Percentiles rank a stretch among this genome's conserved stretches.
Conservation (phyloP, 2,797 vertebrate genomes). For the Poeciliopsis infans region DNA sequence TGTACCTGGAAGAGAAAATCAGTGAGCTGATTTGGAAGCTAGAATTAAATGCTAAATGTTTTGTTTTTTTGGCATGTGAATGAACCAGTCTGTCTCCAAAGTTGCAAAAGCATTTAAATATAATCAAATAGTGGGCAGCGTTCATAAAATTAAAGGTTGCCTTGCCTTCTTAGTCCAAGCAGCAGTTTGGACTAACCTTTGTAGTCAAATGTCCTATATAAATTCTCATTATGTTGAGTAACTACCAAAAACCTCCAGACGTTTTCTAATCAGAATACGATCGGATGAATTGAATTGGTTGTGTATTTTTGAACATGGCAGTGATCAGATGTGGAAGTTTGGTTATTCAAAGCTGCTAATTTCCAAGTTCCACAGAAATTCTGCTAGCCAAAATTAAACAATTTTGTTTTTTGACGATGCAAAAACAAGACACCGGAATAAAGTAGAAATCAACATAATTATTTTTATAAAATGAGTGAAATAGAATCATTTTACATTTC, state of each 20-base stretch:
- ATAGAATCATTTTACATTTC: neutral
- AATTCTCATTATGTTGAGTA: neutral
- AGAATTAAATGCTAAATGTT: too few species aligned
- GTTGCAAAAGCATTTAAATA: neutral
- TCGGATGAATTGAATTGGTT: neutral
- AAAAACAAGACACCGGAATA: neutral
- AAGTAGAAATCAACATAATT: neutral
- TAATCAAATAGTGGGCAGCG: neutral
- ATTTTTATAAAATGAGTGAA: neutral
- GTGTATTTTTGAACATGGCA: neutral
- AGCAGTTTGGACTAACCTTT: neutral
- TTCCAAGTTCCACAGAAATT: neutral
- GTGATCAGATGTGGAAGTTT: neutral
- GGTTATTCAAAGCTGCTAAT: neutral
- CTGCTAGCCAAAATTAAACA: neutral
- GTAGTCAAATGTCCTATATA: neutral
- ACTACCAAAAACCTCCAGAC: neutral
- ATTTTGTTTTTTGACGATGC: neutral
- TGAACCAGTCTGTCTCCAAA: neutral
- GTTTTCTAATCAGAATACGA: neutral
- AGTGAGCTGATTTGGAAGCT: too few species aligned
- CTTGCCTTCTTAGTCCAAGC: neutral
- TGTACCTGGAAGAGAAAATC: neutral
- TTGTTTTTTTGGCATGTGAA: neutral
- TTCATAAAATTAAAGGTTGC: neutral